A percentile compares a stretch with the other conserved stretches of the same genome.
Conservation (phyloP, 2,113 vertebrate species). For the Carassius gibelio region DNA sequence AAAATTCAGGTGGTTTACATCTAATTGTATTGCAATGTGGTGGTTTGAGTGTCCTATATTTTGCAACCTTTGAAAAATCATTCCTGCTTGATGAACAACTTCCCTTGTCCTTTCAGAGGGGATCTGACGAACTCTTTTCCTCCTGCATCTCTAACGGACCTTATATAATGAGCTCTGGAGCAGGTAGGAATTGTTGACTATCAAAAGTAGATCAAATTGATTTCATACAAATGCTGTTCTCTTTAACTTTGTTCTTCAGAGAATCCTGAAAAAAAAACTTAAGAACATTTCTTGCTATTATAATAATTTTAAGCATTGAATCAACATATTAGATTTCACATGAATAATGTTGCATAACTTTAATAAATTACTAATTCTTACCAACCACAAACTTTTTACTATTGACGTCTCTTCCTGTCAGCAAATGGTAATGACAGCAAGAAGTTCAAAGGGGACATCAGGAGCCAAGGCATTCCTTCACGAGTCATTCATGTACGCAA, state of each 20-base stretch:
- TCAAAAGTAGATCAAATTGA: constrained; percentile 22
- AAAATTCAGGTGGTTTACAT: neutral
- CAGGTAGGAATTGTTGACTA: constrained; percentile 63
- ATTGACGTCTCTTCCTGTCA: constrained; percentile 68
- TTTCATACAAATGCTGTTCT: neutral
- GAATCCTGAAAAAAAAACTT: neutral
- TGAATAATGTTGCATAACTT: no score
- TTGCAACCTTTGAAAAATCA: neutral
- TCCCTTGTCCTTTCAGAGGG: constrained; percentile 81
- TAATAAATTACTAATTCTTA: no score
- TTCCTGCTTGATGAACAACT: constrained; percentile 56
- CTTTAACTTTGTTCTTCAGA: neutral
- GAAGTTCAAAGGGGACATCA: constrained; percentile 94
- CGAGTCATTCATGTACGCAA: constrained; percentile 94
- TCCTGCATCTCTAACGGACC: constrained; percentile 96
- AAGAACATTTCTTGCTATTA: no score
- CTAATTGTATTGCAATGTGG: neutral
- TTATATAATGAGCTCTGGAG: constrained; percentile 95
- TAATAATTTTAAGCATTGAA: neutral
- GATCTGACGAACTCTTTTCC: constrained; percentile 99
- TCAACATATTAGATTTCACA: neutral
- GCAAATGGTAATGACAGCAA: constrained; percentile 99
- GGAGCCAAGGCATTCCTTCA: constrained; percentile 87
- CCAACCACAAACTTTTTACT: neutral
- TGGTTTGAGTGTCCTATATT: neutral